Evolutionary conservation across 1,140 invertebrate species (phyloP).

Genomic region (Phortica variegata): DNA sequence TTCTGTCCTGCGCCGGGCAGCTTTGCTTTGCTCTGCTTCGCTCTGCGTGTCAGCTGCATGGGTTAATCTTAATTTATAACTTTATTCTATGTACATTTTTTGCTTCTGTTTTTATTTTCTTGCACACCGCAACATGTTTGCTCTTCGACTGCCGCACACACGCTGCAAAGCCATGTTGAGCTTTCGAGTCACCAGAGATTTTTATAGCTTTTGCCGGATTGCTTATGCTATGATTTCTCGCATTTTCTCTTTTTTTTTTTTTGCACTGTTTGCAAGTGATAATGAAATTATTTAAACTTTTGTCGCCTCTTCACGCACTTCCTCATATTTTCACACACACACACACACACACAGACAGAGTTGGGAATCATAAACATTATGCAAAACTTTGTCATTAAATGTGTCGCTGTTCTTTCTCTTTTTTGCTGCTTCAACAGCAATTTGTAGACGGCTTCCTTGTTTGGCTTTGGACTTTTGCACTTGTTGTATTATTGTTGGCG

Average conservation of each 20-base stretch:
- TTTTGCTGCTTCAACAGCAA: slow-evolving; percentile 28
- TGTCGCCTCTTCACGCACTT: slow-evolving; percentile 23
- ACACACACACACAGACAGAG: slow-evolving; percentile 12
- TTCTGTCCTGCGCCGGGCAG: slow-evolving; percentile 3
- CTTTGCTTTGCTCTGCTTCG: no score
- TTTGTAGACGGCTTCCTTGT: slow-evolving; percentile 38
- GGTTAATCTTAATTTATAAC: slow-evolving; percentile 52
- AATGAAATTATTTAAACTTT: slow-evolving; percentile 53
- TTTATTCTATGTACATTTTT: slow-evolving; percentile 24
- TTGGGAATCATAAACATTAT: slow-evolving; percentile 49
- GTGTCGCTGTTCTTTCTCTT: slow-evolving; percentile 17
- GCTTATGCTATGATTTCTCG: slow-evolving; percentile 4
- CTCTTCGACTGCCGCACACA: no score
- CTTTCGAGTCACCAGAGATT: no score
- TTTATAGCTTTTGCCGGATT: slow-evolving; percentile 21
- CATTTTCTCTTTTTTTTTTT: neutral
- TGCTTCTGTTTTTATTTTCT: no score
- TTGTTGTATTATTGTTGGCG: slow-evolving; percentile 41
- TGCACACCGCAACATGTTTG: no score
- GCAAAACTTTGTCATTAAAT: slow-evolving; percentile 53
- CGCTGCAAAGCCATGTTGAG: no score
- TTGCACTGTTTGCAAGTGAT: slow-evolving; percentile 38
- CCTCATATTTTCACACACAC: neutral
- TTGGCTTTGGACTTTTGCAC: slow-evolving; percentile 45
- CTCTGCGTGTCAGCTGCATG: slow-evolving; percentile 23